Percentiles rank a stretch among this genome's conserved stretches.
These are phyloP conservation scores for Pica pica DNA, from an alignment of 2,113 vertebrate species.

Conservation along the genomic window DNA sequence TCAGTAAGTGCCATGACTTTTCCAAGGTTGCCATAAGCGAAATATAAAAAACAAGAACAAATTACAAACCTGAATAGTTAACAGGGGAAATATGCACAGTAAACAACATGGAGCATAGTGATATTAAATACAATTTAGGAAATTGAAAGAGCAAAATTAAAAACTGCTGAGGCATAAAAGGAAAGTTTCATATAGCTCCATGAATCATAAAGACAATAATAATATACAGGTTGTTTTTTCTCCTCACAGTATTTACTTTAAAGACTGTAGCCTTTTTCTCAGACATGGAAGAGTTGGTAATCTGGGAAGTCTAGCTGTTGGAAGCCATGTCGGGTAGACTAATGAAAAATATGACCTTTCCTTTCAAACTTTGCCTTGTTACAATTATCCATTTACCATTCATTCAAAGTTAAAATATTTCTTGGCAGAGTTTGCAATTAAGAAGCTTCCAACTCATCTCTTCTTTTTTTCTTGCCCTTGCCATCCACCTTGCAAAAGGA, in stretches of 20 bases:
- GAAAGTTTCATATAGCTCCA: constrained; percentile 24
- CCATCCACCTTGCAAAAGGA: accelerated
- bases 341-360: background rate
- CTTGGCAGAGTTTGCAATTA: background rate
- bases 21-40: background rate
- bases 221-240: background rate
- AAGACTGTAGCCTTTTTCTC: background rate
- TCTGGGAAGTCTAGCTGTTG: background rate
- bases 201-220: constrained; percentile 36
- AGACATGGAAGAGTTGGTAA: background rate
- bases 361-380: background rate
- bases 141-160: constrained; percentile 68
- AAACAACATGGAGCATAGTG: constrained; percentile 30
- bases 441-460: background rate
- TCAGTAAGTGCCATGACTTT: background rate
- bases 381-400: background rate
- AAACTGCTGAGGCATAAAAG: constrained; percentile 66
- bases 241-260: background rate
- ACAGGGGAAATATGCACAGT: constrained; percentile 3
- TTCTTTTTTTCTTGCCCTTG: background rate
- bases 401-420: background rate
- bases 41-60: background rate
- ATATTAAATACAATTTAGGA: constrained; percentile 65
- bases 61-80: constrained; percentile 20
- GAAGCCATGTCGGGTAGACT: background rate